Evolutionary conservation across 2,888 invertebrate genomes (phyloP).

Genomic region (Ethmia dodecea): DNA sequence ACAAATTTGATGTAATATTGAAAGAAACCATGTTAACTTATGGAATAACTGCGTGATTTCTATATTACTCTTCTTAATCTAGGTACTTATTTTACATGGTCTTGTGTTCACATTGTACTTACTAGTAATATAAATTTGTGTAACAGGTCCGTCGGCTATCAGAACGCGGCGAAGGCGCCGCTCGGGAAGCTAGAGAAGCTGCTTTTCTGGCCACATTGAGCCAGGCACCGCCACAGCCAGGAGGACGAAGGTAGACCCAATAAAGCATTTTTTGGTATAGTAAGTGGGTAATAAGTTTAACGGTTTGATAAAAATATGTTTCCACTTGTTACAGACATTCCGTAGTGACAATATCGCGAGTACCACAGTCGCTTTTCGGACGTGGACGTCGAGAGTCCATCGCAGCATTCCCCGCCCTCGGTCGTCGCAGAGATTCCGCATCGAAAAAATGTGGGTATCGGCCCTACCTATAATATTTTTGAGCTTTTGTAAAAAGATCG

Average conservation of each 20-base stretch:
- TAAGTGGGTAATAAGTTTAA: too few relatives aligned
- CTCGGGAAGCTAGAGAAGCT: constrained; percentile 86
- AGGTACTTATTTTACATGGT: too few relatives aligned
- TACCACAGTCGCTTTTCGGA: constrained; percentile 86
- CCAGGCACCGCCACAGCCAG: constrained; percentile 84
- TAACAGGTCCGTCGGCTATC: constrained; percentile 85
- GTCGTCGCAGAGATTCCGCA: constrained; percentile 63
- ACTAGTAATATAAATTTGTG: too few relatives aligned
- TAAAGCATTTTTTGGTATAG: background rate
- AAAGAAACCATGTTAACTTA: too few relatives aligned
- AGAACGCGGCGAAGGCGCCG: constrained; percentile 86
- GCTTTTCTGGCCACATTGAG: constrained; percentile 90
- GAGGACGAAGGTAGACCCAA: constrained; percentile 79
- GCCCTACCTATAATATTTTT: background rate
- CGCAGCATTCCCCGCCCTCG: constrained; percentile 83
- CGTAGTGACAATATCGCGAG: constrained; percentile 90
- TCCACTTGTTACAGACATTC: constrained; percentile 85
- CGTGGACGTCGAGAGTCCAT: constrained; percentile 89
- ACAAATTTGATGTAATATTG: too few relatives aligned
- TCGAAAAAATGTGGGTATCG: constrained; percentile 60
- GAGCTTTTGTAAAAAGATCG: background rate
- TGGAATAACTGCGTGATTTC: too few relatives aligned
- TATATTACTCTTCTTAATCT: too few relatives aligned
- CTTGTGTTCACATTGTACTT: too few relatives aligned
- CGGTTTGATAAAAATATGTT: too few relatives aligned